Evolutionary conservation across 1,140 invertebrate genomes (phyloP), one percentile per base, ranked within the genome.

Genomic region (Leptopilina clavipes): DNA sequence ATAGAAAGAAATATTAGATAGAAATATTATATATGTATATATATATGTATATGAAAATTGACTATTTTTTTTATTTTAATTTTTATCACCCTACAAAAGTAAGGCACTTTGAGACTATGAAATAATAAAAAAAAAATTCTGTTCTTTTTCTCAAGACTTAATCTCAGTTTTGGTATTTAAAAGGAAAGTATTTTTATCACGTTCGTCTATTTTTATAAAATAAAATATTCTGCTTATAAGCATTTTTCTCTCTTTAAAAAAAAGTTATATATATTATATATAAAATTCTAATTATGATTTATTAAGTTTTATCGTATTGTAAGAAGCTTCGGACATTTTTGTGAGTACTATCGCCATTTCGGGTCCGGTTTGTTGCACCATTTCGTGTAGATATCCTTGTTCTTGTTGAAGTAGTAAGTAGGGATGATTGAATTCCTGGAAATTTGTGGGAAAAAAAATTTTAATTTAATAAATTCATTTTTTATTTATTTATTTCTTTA

Each of bases 341-440:
- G 79, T 85, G 2, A 93, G 82, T 77, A 89, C 82, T 14, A 89
- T 81, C 0, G 84, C 80, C 82, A 87, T 90, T 0, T 76, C 25
- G 31, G 84, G 81, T 31, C 92, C 92, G 19, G 90, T 92, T 85
- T 92, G 86, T 70, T 89, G 83, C 0, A 92, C 89, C 87, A 93
- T 89, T 14, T 79, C 82, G 25, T 81, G 86, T 7, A 92, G 88
- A 40, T 86, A 72, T 0, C 91, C 84, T 59, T 90, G 74, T 19
- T 82, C 52, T 54, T 91, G 87, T 76, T 92, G 85, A 10, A 94
- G 85, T 1, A 94, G 85, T 17, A 85, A 75, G 71, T 92, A 86
- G 0, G 94, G 93, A 79, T 91, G 89, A 84, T 93, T 92, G 84
- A 92, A 94, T 84, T 94, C 93, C 48, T 52, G 48, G 0, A 52